Base-by-base conservation (phyloP, 1,140 invertebrate species). In the Drosophila nasuta region DNA sequence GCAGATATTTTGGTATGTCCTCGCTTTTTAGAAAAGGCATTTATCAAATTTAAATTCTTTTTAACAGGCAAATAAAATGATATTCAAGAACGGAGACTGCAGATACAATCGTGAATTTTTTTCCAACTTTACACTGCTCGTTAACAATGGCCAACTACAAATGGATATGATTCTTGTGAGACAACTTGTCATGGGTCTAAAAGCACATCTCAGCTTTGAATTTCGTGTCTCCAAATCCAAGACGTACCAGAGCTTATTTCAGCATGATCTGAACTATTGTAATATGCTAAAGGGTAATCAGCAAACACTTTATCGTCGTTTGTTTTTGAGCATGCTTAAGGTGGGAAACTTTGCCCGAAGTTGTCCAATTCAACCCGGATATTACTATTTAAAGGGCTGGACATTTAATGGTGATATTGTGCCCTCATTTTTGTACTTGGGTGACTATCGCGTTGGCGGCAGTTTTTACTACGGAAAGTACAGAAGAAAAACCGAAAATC, bases 261-360 rank as follows among this genome's bases (percentile, higher is more conserved):
- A 77, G 6, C 87, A 91, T 48, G 71, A 88, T 51, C 62, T 91
- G 5, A 86, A 91, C 70, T 77, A 88, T 64, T 92, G 91, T 49
- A 28, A 57, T 1, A 17, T 91, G 10, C 67, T 91, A 6, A 81
- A 67, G 6, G 74, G 77, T 0, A n/a, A 75, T 0, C 82, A 79
- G 8, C 49, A 81, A 41, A 75, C 80, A 1, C 10, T 91, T 0
- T 83, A 91, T 20, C 77, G 90, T 2, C 83, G 75, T n/a, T 91
- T 78, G 90, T 85, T 63, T 25, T 49, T 52, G 1, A 76, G 38
- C 30, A 76, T 82, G 57, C 3, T 85, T 1, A 85, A 85, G 41
- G 49, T 77, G 10, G 75, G 86, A 6, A 91, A 91, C 57, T 85
- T 91, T 38, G 74, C 83, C 8, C 72, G 58, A 1, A 90, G 78